These are phyloP conservation scores for Latheticus oryzae DNA, from an alignment of 2,888 invertebrate species.

Conservation along the genomic window DNA sequence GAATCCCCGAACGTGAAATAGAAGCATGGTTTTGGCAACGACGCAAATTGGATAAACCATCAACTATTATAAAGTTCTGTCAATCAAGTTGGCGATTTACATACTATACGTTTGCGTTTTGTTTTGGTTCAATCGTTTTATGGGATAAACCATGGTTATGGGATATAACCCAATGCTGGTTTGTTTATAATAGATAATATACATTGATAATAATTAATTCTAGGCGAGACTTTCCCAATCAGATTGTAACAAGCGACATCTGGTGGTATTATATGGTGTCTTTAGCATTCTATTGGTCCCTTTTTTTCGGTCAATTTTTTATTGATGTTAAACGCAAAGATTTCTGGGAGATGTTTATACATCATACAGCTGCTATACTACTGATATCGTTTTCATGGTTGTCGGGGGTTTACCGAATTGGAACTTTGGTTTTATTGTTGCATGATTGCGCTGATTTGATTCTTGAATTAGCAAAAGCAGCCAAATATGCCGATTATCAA, in stretches of 20 bases:
- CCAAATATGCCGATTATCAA: conserved; percentile 92
- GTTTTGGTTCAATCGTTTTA: conserved; percentile 81
- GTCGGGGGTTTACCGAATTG: conserved; percentile 91
- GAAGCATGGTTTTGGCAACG: conserved; percentile 92
- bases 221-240: not conserved
- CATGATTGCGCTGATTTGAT: conserved; percentile 94
- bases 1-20: conserved; percentile 86
- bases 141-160: conserved; percentile 96
- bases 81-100: conserved; percentile 92
- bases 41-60: conserved; percentile 87
- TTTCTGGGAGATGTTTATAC: conserved; percentile 99
- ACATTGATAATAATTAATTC: not conserved
- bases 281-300: conserved; percentile 94
- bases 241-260: conserved; percentile 74
- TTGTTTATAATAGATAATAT: too few relatives aligned
- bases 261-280: conserved; percentile 99
- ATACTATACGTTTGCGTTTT: conserved; percentile 85
- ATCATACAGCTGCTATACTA: conserved; percentile 93
- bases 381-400: conserved; percentile 95
- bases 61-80: conserved; percentile 89
- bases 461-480: conserved; percentile 91
- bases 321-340: conserved; percentile 90
- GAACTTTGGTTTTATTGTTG: conserved; percentile 86
- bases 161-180: conserved; percentile 90
- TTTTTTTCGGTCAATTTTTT: conserved; percentile 93